Evolutionary conservation across 2,797 vertebrate species (phyloP), one percentile per base, ranked within the genome.

Genomic region (Molossus molossus): DNA sequence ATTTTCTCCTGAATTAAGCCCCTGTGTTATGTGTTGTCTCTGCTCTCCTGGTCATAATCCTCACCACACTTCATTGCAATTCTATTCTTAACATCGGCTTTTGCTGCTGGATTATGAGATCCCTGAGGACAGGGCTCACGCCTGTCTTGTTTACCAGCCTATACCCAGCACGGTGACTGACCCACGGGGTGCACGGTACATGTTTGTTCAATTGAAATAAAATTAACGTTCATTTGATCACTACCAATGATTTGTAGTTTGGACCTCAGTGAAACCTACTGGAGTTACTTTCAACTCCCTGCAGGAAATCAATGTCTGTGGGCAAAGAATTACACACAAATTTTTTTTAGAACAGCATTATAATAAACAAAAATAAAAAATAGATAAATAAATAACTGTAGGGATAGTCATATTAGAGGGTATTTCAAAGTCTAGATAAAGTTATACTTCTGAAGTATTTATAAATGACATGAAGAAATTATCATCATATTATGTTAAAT

Each of bases 311-410:
- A n/a, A 72, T 21, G 17, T 86, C 17, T 65, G n/a, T 77, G 3
- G 40, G 33, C 20, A 57, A 86, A 93, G 60, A 80, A 75, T 75
- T 53, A 80, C 40, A 79, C 67, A 90, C 65, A 83, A 75, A 84
- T 1, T 70, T 84, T 84, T 94, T 95, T 84, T 67, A 69, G 86
- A 87, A 76, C 4, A 87, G 6, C 15, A 90, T 67, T 60, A 87
- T 72, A 77, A 87, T 53, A 77, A 75, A 64, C 13, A 96, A 94
- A 94, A 92, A 77, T 86, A 55, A 12, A 91, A 84, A 76, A 58
- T 50, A 3, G 17, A n/a, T 70, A 93, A 79, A 85, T 76, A 89
- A 72, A 77, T 95, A 87, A 75, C 18, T 50, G 14, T 37, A 87
- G 40, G 6, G 40, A 48, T 53, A 94, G 9, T 79, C 17, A 87